phyloP scores from a whole-genome alignment of 2,797 vertebrate genomes.

The Hypotaenidia okinawae region DNA sequence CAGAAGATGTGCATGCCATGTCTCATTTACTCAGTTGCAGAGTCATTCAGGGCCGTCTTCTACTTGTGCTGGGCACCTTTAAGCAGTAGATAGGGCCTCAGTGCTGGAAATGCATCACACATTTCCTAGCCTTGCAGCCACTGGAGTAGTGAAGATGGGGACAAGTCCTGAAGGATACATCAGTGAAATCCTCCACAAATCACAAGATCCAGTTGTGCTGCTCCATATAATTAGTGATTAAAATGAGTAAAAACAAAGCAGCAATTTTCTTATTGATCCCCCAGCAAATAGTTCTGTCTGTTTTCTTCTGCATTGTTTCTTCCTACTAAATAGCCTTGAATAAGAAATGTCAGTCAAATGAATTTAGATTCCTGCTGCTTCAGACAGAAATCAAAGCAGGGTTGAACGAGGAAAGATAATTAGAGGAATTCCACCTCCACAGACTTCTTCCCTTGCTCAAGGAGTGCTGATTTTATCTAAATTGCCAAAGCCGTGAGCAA shows the following conservation, averaged over 20 bases:
- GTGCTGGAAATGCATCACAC: background rate
- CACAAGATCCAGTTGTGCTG: background rate
- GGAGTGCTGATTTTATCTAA: slow-evolving; percentile 59
- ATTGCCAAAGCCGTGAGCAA: slow-evolving; percentile 58
- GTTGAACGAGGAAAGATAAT: slow-evolving; percentile 57
- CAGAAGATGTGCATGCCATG: background rate
- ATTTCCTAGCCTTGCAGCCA: background rate
- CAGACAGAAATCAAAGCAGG: slow-evolving; percentile 58
- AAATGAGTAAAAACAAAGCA: slow-evolving; percentile 52
- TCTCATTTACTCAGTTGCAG: slow-evolving; percentile 26
- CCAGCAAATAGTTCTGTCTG: slow-evolving; percentile 48
- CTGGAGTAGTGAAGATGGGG: background rate
- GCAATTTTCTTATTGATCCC: slow-evolving; percentile 59
- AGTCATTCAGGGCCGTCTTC: background rate
- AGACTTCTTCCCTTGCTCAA: slow-evolving; percentile 41
- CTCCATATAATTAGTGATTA: slow-evolving; percentile 34
- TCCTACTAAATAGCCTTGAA: slow-evolving; percentile 51
- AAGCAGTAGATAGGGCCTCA: background rate
- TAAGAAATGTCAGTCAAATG: slow-evolving; percentile 62
- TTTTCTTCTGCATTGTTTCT: slow-evolving; percentile 61
- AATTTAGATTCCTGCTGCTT: slow-evolving; percentile 52
- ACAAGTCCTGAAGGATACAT: background rate
- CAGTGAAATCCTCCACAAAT: slow-evolving; percentile 1
- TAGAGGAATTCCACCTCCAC: slow-evolving; percentile 57
- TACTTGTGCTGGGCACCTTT: background rate